Evolutionary conservation across 2,888 invertebrate species (phyloP).

Genomic region (Melipona bicolor): DNA sequence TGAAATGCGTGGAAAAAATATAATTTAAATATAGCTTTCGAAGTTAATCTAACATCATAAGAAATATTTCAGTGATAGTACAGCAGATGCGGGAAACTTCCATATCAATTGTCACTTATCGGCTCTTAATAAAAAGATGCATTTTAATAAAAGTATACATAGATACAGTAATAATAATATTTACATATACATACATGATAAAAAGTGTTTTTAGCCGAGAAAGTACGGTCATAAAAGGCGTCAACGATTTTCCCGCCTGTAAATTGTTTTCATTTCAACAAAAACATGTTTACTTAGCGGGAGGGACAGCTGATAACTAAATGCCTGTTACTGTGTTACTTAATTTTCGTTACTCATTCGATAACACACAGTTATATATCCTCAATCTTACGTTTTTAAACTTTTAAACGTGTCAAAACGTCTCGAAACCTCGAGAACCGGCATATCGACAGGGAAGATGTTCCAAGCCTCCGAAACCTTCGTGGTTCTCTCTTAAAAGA

Average conservation of each 20-base stretch:
- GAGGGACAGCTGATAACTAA: neutral
- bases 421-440: neutral
- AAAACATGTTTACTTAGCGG: neutral
- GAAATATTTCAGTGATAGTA: no score
- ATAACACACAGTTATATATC: no score
- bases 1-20: no score
- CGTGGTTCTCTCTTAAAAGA: no score
- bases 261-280: rapidly evolving
- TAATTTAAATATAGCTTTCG: neutral
- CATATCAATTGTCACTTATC: no score
- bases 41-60: no score
- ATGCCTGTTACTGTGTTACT: neutral
- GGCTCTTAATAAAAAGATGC: no score
- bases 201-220: neutral
- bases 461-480: neutral
- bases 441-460: neutral
- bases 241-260: neutral
- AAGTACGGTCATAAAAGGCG: neutral
- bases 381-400: rapidly evolving
- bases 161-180: no score
- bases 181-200: neutral
- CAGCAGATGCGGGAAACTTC: no score
- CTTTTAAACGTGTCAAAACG: no score
- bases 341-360: no score
- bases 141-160: no score